phyloP scores from a whole-genome alignment of 2,888 invertebrate genomes.

The Griposia aprilina region DNA sequence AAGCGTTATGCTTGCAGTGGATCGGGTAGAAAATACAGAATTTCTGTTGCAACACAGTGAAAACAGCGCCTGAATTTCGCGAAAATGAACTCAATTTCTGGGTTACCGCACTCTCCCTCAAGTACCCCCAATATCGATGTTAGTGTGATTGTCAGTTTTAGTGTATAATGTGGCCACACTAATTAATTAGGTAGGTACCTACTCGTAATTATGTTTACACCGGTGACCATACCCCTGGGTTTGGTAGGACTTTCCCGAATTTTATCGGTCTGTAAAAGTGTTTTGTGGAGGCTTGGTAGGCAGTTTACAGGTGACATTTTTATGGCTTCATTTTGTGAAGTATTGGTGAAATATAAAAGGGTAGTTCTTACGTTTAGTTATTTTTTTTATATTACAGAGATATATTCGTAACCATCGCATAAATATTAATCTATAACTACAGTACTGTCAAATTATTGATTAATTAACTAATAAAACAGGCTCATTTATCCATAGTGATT shows the following conservation, averaged over 20 bases:
- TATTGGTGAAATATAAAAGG: neutral
- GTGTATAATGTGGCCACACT: conserved; percentile 38
- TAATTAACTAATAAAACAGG: no score
- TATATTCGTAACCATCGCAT: no score
- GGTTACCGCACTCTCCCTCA: neutral
- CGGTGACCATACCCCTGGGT: neutral
- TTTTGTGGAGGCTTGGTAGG: conserved; percentile 5
- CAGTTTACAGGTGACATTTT: neutral
- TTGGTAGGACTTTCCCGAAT: conserved; percentile 7
- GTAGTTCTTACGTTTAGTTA: neutral
- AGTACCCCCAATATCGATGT: conserved; percentile 43
- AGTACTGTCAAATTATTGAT: no score
- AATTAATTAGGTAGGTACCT: conserved; percentile 48
- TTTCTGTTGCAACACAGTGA: no score
- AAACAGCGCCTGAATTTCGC: neutral
- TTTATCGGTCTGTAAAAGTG: conserved; percentile 31
- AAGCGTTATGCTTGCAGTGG: neutral
- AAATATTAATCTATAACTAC: no score
- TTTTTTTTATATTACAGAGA: no score
- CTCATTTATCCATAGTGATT: no score
- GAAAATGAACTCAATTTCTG: neutral
- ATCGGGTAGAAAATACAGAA: neutral
- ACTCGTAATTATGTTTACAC: conserved; percentile 23
- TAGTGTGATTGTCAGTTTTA: conserved; percentile 44
- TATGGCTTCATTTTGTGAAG: neutral